These are phyloP conservation scores for Nyctereutes procyonoides DNA, from an alignment of 2,113 vertebrate genomes.

Conservation along the genomic window DNA sequence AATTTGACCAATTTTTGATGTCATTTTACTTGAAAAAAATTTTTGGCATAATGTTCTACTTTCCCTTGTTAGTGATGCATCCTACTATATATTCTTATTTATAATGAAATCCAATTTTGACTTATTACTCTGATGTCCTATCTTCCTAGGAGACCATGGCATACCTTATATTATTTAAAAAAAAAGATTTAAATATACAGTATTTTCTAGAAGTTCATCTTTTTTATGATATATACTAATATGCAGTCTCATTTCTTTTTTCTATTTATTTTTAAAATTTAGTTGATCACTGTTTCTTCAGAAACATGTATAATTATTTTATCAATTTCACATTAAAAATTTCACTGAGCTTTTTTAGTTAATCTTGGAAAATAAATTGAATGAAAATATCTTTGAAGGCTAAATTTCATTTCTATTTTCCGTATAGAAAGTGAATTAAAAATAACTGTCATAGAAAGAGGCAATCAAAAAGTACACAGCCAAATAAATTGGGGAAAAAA, in stretches of 20 bases:
- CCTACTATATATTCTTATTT: neutral
- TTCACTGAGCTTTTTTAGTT: neutral
- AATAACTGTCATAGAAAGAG: neutral
- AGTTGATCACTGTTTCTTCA: neutral
- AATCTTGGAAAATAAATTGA: neutral
- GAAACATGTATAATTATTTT: neutral
- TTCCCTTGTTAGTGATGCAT: neutral
- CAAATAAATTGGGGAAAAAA: neutral
- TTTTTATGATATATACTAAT: neutral
- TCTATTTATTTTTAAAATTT: neutral
- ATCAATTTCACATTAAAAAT: constrained; percentile 24
- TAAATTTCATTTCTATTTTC: neutral
- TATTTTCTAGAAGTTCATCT: neutral
- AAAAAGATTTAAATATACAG: neutral
- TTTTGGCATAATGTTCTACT: neutral
- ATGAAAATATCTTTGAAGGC: neutral
- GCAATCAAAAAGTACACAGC: neutral
- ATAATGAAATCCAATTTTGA: neutral
- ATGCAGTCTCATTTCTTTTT: neutral
- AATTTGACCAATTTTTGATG: neutral
- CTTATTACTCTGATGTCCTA: neutral
- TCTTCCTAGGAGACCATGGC: neutral
- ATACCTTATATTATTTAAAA: neutral
- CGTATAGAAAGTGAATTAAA: neutral
- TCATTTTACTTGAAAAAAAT: neutral